Base-by-base conservation (phyloP, 2,888 invertebrate genomes). In the Eulithis testata region DNA sequence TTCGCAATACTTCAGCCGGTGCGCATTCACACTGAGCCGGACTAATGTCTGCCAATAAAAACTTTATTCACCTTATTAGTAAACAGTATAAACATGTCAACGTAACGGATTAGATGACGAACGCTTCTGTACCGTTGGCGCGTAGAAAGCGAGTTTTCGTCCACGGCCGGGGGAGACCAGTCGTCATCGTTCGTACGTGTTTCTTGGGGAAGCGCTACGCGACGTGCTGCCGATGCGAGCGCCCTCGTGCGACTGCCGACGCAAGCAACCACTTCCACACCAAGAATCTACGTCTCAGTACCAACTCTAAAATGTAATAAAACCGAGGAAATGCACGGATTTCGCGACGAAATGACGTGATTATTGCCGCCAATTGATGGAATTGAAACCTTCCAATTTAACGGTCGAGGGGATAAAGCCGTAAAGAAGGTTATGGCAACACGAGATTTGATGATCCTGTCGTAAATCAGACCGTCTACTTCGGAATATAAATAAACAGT, bases 1-100 rank as follows among this genome's bases (percentile, higher is more conserved):
- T 92, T 92, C 90, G 90, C 87, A 91, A 90, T 86, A 80, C 86
- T 88, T 87, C 87, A 88, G 84, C 82, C 84, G 82, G 83, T 80
- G 79, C 84, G 85, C 83, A 83, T 85, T 85, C 84, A 83, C 81
- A 83, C 84, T 54, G 66, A 77, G 79, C 85, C 83, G 79, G 83
- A 79, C 82, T 83, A 84, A 83, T 78, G 80, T 80, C 75, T 80
- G 79, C 76, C 78, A 80, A 81, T 78, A 82, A 83, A 83, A 87
- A 85, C 82, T 87, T 85, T 82, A 75, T 80, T 82, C 79, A 76
- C 81, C 66, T 75, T 76, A 79, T 80, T 80, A 81, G 84, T 82
- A 83, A 86, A 83, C 78, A 82, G 77, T 76, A 82, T 83, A 86
- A 86, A 87, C 86, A 88, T 86, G 83, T 84, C 81, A 84, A 59